phyloP scores from a whole-genome alignment of 1,140 invertebrate species.

The Procambarus virginalis region DNA sequence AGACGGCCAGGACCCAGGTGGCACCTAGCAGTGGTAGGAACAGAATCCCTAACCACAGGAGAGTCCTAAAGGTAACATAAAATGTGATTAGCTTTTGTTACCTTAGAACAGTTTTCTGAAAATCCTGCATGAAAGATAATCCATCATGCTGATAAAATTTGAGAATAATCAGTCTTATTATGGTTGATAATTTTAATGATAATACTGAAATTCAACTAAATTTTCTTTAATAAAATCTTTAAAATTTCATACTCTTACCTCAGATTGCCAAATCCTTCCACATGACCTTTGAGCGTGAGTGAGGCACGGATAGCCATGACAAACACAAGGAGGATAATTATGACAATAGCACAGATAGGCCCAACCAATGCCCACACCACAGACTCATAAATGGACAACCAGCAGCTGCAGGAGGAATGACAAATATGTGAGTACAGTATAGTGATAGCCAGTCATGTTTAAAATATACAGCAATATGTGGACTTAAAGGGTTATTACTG shows the following conservation, averaged over 20 bases:
- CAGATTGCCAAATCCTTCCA: conserved; percentile 91
- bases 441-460: too few species aligned
- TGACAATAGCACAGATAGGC: conserved; percentile 84
- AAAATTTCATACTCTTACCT: conserved; percentile 74
- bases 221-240: neutral
- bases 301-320: conserved; percentile 90
- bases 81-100: neutral
- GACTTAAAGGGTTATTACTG: too few species aligned
- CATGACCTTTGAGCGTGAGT: conserved; percentile 91
- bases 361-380: conserved; percentile 94
- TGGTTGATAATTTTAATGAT: neutral
- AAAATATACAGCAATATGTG: too few species aligned
- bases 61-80: conserved; percentile 78
- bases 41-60: conserved; percentile 88
- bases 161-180: neutral
- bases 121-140: neutral
- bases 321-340: conserved; percentile 86
- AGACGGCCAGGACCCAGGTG: conserved; percentile 86
- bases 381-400: conserved; percentile 93
- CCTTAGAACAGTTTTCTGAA: neutral
- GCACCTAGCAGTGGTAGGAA: conserved; percentile 85
- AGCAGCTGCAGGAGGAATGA: conserved; percentile 81
- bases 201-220: neutral
- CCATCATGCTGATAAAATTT: neutral
- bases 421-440: neutral